Conservation (phyloP, 1,140 invertebrate species). For the Triops longicaudatus region DNA sequence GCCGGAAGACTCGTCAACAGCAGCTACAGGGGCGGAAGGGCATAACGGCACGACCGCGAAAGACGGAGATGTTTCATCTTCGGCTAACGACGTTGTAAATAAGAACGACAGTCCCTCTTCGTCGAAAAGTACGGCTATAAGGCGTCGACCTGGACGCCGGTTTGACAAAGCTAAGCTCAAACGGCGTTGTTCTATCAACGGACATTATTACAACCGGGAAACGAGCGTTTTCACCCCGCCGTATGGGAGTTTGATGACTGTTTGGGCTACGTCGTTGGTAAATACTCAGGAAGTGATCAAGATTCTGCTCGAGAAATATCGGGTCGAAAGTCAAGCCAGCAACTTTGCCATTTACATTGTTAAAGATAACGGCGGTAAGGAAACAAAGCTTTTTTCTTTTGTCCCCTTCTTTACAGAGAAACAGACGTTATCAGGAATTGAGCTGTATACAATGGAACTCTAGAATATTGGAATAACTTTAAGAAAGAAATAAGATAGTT, state of each 20-base stretch:
- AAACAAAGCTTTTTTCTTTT: constrained; percentile 22
- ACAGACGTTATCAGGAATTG: too few relatives aligned
- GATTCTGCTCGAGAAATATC: constrained; percentile 76
- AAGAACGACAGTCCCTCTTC: not conserved
- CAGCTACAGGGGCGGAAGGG: not conserved
- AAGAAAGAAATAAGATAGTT: too few relatives aligned
- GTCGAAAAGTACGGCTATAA: constrained; percentile 52
- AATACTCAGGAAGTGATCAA: constrained; percentile 74
- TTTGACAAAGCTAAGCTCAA: constrained; percentile 58
- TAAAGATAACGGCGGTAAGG: constrained; percentile 67
- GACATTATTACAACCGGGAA: constrained; percentile 79
- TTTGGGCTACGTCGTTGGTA: constrained; percentile 72
- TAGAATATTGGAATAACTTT: too few relatives aligned
- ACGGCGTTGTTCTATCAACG: constrained; percentile 75
- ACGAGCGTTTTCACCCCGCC: constrained; percentile 80
- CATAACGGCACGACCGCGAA: not conserved
- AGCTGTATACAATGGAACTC: too few relatives aligned
- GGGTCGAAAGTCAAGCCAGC: constrained; percentile 65
- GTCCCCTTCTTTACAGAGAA: constrained; percentile 30
- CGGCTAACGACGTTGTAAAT: not conserved
- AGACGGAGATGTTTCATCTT: not conserved
- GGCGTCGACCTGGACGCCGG: constrained; percentile 52
- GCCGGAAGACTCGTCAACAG: constrained; percentile 36
- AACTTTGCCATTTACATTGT: constrained; percentile 76
- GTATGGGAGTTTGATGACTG: constrained; percentile 72